These are phyloP conservation scores for Galleria mellonella DNA, from an alignment of 1,140 invertebrate genomes.

Conservation along the genomic window DNA sequence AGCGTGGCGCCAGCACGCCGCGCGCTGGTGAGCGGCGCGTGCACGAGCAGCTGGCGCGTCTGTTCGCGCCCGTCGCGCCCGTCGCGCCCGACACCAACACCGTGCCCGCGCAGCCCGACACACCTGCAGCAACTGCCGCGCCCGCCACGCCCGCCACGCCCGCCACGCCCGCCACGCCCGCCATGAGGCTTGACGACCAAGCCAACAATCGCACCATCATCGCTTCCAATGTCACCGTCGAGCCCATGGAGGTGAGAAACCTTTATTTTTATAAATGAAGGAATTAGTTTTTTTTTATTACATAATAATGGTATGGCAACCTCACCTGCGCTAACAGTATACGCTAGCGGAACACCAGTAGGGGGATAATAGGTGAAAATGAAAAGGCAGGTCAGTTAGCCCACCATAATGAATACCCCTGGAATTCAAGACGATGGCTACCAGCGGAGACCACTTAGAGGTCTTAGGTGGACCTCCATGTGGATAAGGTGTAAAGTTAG, in stretches of 20 bases:
- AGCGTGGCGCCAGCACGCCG: constrained; percentile 56
- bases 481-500: too few species aligned
- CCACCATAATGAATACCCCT: too few species aligned
- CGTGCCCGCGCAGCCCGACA: constrained; percentile 26
- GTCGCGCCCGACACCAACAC: constrained; percentile 10
- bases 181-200: constrained; percentile 18
- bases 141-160: constrained; percentile 18
- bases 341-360: too few species aligned
- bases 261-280: too few species aligned
- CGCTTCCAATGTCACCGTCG: constrained; percentile 30
- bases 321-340: too few species aligned
- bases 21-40: constrained; percentile 63
- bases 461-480: too few species aligned
- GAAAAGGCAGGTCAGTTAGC: too few species aligned
- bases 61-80: constrained; percentile 44
- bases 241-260: constrained; percentile 46
- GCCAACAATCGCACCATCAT: constrained; percentile 9
- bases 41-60: constrained; percentile 64
- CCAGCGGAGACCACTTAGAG: too few species aligned
- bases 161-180: neutral
- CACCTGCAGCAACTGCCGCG: constrained; percentile 11
- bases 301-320: too few species aligned
- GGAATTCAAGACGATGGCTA: too few species aligned
- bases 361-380: too few species aligned
- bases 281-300: too few species aligned